Evolutionary conservation across 2,797 vertebrate genomes (phyloP).

Genomic region (Cossypha polioptera): DNA sequence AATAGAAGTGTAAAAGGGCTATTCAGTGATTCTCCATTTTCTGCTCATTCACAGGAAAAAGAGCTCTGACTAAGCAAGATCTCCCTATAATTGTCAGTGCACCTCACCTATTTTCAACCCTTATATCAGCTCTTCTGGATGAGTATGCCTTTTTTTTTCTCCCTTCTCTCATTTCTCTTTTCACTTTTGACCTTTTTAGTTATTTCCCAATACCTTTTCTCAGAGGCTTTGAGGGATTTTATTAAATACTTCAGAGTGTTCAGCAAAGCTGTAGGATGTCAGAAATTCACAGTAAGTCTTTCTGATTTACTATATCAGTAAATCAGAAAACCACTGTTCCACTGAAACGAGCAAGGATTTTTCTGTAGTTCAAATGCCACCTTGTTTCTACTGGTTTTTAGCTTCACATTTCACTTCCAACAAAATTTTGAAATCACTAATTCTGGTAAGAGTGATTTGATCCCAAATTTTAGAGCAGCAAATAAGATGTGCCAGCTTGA

Average conservation of each 20-base stretch:
- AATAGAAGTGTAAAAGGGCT: neutral
- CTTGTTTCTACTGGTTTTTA: neutral
- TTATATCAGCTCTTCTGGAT: neutral
- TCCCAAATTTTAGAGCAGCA: neutral
- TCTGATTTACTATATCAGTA: neutral
- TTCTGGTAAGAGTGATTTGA: neutral
- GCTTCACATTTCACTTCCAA: neutral
- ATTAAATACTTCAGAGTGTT: neutral
- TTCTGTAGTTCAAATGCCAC: neutral
- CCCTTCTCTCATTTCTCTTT: neutral
- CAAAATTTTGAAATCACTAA: neutral
- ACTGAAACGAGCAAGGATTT: neutral
- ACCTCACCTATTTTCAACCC: neutral
- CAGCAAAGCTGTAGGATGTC: neutral
- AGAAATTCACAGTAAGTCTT: neutral
- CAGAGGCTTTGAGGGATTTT: neutral
- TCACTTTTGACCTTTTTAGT: neutral
- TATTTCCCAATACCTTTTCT: neutral
- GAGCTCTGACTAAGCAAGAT: neutral
- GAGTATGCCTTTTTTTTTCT: rapidly evolving
- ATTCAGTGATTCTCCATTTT: neutral
- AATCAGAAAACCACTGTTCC: neutral
- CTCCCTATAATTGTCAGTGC: neutral
- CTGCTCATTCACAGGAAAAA: neutral
- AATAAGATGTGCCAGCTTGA: neutral